Conservation (phyloP, 2,888 invertebrate species). For the Lithophane semibrunnea region DNA sequence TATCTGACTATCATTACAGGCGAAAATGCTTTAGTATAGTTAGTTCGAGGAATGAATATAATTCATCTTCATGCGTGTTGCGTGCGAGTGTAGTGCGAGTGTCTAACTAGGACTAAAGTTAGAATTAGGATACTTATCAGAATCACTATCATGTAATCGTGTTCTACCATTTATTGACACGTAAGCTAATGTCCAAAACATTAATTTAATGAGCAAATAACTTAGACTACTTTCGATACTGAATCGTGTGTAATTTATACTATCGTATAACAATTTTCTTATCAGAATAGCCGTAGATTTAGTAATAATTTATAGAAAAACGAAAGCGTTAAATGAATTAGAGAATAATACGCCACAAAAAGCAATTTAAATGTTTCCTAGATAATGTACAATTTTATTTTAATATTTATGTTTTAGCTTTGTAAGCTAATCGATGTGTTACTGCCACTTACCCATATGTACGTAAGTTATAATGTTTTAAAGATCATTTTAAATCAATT, state of each 20-base stretch:
- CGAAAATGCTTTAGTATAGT: slow-evolving; percentile 73
- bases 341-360: slow-evolving; percentile 74
- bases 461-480: slow-evolving; percentile 52
- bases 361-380: slow-evolving; percentile 82
- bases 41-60: slow-evolving; percentile 76
- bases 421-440: slow-evolving; percentile 63
- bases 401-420: slow-evolving; percentile 61
- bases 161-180: slow-evolving; percentile 63
- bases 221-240: slow-evolving; percentile 60
- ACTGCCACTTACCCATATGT: slow-evolving; percentile 55
- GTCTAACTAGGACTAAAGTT: slow-evolving; percentile 54
- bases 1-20: slow-evolving; percentile 79
- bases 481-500: slow-evolving; percentile 54
- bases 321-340: slow-evolving; percentile 69
- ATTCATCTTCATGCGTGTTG: slow-evolving; percentile 75
- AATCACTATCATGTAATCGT: slow-evolving; percentile 59
- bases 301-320: slow-evolving; percentile 71
- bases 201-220: slow-evolving; percentile 66
- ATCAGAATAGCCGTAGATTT: slow-evolving; percentile 67
- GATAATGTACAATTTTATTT: slow-evolving; percentile 79
- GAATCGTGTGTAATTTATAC: slow-evolving; percentile 64
- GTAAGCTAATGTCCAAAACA: slow-evolving; percentile 74
- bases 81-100: slow-evolving; percentile 60
- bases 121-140: slow-evolving; percentile 62
- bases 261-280: slow-evolving; percentile 67